Conservation (phyloP, 2,888 invertebrate genomes). For the Phoronis australis region DNA sequence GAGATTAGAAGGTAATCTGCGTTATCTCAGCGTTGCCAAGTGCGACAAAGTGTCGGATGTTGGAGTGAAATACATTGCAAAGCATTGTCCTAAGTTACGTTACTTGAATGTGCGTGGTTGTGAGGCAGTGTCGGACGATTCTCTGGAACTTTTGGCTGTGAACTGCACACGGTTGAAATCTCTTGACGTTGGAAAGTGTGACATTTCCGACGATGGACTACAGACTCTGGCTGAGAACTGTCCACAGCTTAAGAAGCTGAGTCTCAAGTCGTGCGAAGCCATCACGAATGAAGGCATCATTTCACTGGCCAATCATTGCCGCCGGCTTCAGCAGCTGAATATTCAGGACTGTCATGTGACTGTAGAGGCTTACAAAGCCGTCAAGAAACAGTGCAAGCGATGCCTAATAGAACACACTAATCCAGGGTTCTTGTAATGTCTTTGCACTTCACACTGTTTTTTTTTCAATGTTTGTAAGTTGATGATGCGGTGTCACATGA, state of each 20-base stretch:
- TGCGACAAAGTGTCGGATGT: slow-evolving; percentile 82
- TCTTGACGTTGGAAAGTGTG: slow-evolving; percentile 87
- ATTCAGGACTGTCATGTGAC: slow-evolving; percentile 91
- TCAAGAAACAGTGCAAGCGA: slow-evolving; percentile 85
- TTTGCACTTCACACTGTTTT: too few species aligned
- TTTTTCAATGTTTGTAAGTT: too few species aligned
- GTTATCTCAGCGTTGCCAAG: slow-evolving; percentile 89
- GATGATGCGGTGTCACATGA: too few species aligned
- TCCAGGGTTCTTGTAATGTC: slow-evolving; percentile 90
- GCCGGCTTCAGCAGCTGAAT: slow-evolving; percentile 83
- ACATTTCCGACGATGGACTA: slow-evolving; percentile 83
- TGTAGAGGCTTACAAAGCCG: slow-evolving; percentile 80
- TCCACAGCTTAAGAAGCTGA: slow-evolving; percentile 83
- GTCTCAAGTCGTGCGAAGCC: slow-evolving; percentile 83
- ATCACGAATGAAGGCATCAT: slow-evolving; percentile 84
- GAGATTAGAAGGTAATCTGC: slow-evolving; percentile 76
- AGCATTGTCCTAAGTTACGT: slow-evolving; percentile 76
- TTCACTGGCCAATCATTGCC: slow-evolving; percentile 81
- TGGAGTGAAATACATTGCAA: slow-evolving; percentile 78
- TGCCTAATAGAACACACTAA: slow-evolving; percentile 94
- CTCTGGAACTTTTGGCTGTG: slow-evolving; percentile 77
- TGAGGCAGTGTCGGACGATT: slow-evolving; percentile 89
- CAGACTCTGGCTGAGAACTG: slow-evolving; percentile 70
- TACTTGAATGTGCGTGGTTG: slow-evolving; percentile 89
- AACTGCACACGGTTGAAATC: slow-evolving; percentile 81